A percentile compares a stretch with the other conserved stretches of the same genome.
phyloP scores from a whole-genome alignment of 2,797 vertebrate genomes.

The Chromis chromis region DNA sequence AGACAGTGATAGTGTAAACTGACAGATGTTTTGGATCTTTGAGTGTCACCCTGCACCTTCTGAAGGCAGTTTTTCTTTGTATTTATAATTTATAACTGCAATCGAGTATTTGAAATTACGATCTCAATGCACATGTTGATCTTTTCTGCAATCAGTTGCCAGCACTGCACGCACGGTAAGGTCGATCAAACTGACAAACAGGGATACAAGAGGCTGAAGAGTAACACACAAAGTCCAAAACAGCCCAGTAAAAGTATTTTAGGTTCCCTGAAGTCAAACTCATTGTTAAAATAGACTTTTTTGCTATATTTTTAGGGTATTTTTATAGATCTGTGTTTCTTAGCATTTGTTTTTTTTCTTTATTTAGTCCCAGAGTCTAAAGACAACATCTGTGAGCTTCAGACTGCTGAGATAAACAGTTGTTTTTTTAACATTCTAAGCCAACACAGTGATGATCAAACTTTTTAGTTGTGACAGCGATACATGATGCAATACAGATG shows the following conservation, averaged over 20 bases:
- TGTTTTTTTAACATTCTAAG: conserved; percentile 26
- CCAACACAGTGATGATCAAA: conserved; percentile 31
- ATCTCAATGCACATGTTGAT: conserved; percentile 25
- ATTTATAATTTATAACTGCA: conserved; percentile 68
- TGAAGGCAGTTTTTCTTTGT: conserved; percentile 48
- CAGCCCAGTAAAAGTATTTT: conserved; percentile 62
- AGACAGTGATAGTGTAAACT: conserved; percentile 70
- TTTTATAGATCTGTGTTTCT: conserved; percentile 65
- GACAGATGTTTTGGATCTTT: conserved; percentile 71
- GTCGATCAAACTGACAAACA: conserved; percentile 2
- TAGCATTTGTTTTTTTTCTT: conserved; percentile 44
- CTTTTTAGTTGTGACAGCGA: conserved; percentile 29
- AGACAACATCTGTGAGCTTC: conserved; percentile 81
- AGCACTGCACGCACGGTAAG: conserved; percentile 48
- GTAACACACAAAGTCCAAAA: conserved; percentile 68
- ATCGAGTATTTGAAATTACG: conserved; percentile 30
- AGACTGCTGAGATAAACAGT: conserved; percentile 25
- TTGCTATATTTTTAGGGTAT: conserved; percentile 52
- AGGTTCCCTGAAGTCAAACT: conserved; percentile 68
- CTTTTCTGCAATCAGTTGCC: conserved; percentile 42
- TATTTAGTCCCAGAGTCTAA: conserved; percentile 72
- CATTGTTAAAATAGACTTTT: conserved; percentile 61
- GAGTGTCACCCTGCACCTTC: conserved; percentile 84
- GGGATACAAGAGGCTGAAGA: conserved; percentile 40
- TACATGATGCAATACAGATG: neutral